Conservation (phyloP, 1,140 invertebrate species). For the Zaprionus capensis region DNA sequence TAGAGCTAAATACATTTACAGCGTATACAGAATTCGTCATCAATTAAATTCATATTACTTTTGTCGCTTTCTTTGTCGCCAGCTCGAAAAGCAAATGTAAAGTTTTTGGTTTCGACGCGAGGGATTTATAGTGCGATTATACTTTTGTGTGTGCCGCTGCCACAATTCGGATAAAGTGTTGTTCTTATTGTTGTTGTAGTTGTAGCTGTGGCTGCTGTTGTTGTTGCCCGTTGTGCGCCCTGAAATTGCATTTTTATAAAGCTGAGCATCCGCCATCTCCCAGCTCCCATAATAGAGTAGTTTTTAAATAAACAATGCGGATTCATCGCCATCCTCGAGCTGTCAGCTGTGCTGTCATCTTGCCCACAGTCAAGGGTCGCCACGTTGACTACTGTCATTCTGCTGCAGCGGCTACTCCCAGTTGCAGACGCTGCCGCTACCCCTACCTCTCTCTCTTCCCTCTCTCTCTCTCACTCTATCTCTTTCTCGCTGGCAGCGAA, state of each 20-base stretch:
- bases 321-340: constrained; percentile 38
- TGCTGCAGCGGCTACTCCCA: constrained; percentile 24
- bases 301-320: constrained; percentile 66
- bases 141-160: constrained; percentile 45
- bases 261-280: constrained; percentile 38
- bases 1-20: no score
- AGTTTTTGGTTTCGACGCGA: constrained; percentile 62
- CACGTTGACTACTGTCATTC: constrained; percentile 43
- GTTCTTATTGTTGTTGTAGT: constrained; percentile 27
- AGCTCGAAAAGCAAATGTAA: constrained; percentile 53
- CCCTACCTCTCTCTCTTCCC: not conserved
- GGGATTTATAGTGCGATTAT: constrained; percentile 64
- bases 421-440: not conserved
- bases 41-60: not conserved
- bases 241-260: constrained; percentile 69
- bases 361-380: constrained; percentile 37
- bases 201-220: constrained; percentile 5
- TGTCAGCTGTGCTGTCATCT: constrained; percentile 45
- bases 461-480: not conserved
- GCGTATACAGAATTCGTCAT: constrained; percentile 7
- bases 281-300: constrained; percentile 58
- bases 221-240: constrained; percentile 38
- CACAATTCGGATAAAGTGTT: constrained; percentile 29
- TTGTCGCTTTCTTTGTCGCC: constrained; percentile 46
- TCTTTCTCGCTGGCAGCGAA: not conserved